Evolutionary conservation across 2,797 vertebrate species (phyloP), one percentile per base, ranked within the genome.

Genomic region (Characodon lateralis): DNA sequence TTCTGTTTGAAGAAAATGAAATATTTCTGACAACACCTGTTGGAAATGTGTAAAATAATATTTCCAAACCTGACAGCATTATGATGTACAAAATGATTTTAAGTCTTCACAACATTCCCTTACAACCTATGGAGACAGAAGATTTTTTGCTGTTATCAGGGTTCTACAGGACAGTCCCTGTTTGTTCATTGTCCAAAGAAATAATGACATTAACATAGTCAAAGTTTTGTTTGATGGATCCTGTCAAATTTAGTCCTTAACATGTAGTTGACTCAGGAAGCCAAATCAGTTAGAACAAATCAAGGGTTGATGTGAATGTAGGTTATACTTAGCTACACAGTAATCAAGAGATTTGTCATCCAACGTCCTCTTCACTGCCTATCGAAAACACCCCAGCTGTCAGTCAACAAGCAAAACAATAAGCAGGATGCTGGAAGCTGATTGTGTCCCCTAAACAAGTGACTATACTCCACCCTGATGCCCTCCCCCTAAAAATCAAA

Each of bases 361-460:
- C 69, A 79, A 58, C 71, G 72, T 88, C 87, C 86, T 88, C 87
- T 86, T 90, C 79, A 83, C 84, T 82, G 89, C 87, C 82, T 76
- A 80, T 72, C 22, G 69, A 77, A 78, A 79, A 87, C 77, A 80
- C 80, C 86, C 87, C 86, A 85, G 85, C 93, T 92, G 92, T 92
- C 93, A 94, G 90, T 94, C 94, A 93, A 78, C 90, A 90, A 93
- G 91, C 85, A 89, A 92, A 95, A 93, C 92, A 94, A 93, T 92
- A 86, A 91, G 69, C 24, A 24, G 85, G 79, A 89, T 72, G 90
- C 93, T 92, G 83, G 84, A 80, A 89, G 89, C 86, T 86, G 82
- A 89, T 85, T 84, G 80, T 90, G 85, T 93, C 92, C 89, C 92
- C 92, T 89, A 91, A 93, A 91, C 83, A 90, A 94, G 92, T 93